Evolutionary conservation across 2,888 invertebrate genomes (phyloP).

Genomic region (Hirtodrosophila trivittata): DNA sequence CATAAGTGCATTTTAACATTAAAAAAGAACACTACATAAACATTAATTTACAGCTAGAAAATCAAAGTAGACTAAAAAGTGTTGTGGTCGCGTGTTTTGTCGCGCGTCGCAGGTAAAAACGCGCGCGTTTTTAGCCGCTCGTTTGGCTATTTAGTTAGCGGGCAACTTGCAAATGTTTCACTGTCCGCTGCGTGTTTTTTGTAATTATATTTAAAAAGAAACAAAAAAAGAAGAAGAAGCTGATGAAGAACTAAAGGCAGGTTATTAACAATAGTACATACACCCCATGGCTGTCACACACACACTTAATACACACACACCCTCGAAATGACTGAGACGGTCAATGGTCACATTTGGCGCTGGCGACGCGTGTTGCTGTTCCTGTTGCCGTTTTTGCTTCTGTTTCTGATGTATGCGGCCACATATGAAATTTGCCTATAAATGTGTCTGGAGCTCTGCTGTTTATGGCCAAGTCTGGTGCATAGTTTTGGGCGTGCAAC

Average conservation of each 20-base stretch:
- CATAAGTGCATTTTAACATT: constrained; percentile 34
- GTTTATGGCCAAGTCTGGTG: constrained; percentile 57
- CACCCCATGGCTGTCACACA: constrained; percentile 24
- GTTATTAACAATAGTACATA: constrained; percentile 59
- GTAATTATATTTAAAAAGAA: constrained; percentile 78
- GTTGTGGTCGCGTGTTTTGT: constrained; percentile 55
- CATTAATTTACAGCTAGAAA: not conserved
- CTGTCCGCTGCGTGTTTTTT: constrained; percentile 74
- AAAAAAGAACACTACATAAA: constrained; percentile 6
- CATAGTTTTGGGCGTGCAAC: constrained; percentile 67
- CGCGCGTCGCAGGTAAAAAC: constrained; percentile 32
- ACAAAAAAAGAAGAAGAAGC: constrained; percentile 18
- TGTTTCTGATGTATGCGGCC: constrained; percentile 53
- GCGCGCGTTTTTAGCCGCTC: constrained; percentile 60
- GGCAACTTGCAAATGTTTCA: constrained; percentile 34
- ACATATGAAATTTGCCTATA: constrained; percentile 69
- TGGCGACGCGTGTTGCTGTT: constrained; percentile 1
- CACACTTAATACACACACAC: constrained; percentile 7
- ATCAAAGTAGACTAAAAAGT: constrained; percentile 27
- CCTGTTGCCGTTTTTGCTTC: too few relatives aligned
- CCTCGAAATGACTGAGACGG: constrained; percentile 30
- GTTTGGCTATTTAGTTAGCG: constrained; percentile 67
- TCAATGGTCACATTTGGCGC: constrained; percentile 41
- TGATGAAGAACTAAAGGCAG: constrained; percentile 38
- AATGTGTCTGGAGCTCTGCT: constrained; percentile 70